Conservation (phyloP, 2,888 invertebrate species). For the Aphodius granarius region DNA sequence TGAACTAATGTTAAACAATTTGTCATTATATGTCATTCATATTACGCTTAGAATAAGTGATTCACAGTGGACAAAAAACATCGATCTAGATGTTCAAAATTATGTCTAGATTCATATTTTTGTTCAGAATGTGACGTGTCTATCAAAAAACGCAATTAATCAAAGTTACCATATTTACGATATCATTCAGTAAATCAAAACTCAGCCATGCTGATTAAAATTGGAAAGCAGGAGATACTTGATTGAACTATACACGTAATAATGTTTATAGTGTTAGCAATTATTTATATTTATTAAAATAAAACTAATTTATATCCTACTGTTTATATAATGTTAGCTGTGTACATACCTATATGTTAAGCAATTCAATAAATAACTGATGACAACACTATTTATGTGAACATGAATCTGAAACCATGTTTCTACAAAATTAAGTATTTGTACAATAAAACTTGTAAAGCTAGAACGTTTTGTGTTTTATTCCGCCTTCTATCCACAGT, state of each 20-base stretch:
- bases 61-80: too few species aligned
- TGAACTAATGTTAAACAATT: background rate
- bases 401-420: conserved; percentile 36
- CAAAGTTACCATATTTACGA: background rate
- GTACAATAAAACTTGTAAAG: conserved; percentile 35
- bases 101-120: too few species aligned
- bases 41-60: background rate
- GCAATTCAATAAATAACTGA: conserved; percentile 15
- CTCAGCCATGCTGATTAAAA: background rate
- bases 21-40: background rate
- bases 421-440: conserved; percentile 40
- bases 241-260: background rate
- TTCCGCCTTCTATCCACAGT: background rate
- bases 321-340: conserved; percentile 16
- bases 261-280: conserved; percentile 3
- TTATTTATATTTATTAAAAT: conserved; percentile 15
- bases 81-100: too few species aligned
- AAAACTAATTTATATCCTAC: conserved; percentile 15
- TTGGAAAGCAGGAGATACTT: background rate
- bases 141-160: too few species aligned
- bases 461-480: background rate
- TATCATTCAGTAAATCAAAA: background rate
- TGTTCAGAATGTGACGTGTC: too few species aligned
- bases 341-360: conserved; percentile 15
- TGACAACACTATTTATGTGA: conserved; percentile 25